Evolutionary conservation across 2,113 vertebrate genomes (phyloP).

Genomic region (Gnathonemus longibarbis): DNA sequence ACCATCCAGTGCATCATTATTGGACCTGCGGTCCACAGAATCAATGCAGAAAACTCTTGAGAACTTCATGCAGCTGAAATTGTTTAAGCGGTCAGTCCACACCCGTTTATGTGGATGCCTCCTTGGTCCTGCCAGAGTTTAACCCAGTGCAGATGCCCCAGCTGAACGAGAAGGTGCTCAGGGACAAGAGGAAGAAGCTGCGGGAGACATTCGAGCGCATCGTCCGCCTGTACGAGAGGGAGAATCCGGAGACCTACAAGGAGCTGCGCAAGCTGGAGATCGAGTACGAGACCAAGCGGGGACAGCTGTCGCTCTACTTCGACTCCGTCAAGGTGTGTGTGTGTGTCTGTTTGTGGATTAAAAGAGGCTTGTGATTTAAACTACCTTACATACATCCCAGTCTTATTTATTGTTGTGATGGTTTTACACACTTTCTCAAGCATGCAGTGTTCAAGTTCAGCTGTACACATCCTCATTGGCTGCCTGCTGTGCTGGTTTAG

Average conservation of each 20-base stretch:
- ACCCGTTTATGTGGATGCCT: neutral
- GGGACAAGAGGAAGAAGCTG: slow-evolving; percentile 95
- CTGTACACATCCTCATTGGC: neutral
- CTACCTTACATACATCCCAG: neutral
- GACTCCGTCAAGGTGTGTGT: slow-evolving; percentile 89
- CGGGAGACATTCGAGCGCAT: slow-evolving; percentile 96
- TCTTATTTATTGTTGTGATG: neutral
- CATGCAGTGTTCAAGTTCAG: neutral
- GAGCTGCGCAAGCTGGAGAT: slow-evolving; percentile 86
- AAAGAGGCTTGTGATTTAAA: neutral
- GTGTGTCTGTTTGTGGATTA: slow-evolving; percentile 1
- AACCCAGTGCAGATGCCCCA: slow-evolving; percentile 92
- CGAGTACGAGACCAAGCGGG: slow-evolving; percentile 93
- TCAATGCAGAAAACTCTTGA: neutral
- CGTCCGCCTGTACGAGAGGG: slow-evolving; percentile 86
- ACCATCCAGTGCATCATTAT: neutral
- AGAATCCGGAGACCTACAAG: slow-evolving; percentile 93
- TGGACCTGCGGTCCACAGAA: neutral
- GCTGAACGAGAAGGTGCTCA: slow-evolving; percentile 92
- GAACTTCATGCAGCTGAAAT: neutral
- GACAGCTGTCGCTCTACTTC: slow-evolving; percentile 91
- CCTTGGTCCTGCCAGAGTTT: slow-evolving; percentile 68
- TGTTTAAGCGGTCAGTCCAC: neutral
- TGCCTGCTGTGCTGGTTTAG: neutral
- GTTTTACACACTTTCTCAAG: neutral